These are phyloP conservation scores for Condylura cristata DNA, from an alignment of 2,113 vertebrate species.

Conservation along the genomic window DNA sequence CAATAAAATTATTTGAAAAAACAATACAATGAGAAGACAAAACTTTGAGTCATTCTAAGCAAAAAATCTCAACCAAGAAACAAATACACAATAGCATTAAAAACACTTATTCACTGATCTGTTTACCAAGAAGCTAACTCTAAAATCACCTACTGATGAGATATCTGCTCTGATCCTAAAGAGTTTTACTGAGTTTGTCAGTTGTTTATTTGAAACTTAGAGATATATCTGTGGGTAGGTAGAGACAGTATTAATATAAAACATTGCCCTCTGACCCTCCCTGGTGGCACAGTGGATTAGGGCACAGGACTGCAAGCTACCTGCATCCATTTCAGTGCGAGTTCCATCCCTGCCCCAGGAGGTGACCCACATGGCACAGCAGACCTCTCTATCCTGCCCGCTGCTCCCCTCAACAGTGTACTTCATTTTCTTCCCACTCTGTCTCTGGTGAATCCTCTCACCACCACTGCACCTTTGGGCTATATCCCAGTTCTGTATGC, in stretches of 20 bases:
- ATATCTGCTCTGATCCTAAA: neutral
- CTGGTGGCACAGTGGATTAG: too few relatives aligned
- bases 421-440: too few relatives aligned
- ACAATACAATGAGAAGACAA: neutral
- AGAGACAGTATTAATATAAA: neutral
- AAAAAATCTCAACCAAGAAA: too few relatives aligned
- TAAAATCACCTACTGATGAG: neutral
- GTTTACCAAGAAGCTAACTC: neutral
- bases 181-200: neutral
- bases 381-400: too few relatives aligned
- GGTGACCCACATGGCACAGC: too few relatives aligned
- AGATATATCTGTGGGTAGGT: neutral
- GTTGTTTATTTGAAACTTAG: conserved; percentile 10
- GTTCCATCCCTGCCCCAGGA: too few relatives aligned
- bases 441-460: too few relatives aligned
- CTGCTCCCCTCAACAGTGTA: too few relatives aligned
- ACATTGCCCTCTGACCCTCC: neutral
- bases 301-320: too few relatives aligned
- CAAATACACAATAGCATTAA: neutral
- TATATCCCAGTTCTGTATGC: too few relatives aligned
- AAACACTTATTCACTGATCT: neutral
- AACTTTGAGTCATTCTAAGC: neutral
- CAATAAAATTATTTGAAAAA: neutral
- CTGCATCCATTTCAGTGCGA: too few relatives aligned
- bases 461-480: too few relatives aligned